Evolutionary conservation across 1,140 invertebrate species (phyloP).

Genomic region (Megalonaias nervosa): DNA sequence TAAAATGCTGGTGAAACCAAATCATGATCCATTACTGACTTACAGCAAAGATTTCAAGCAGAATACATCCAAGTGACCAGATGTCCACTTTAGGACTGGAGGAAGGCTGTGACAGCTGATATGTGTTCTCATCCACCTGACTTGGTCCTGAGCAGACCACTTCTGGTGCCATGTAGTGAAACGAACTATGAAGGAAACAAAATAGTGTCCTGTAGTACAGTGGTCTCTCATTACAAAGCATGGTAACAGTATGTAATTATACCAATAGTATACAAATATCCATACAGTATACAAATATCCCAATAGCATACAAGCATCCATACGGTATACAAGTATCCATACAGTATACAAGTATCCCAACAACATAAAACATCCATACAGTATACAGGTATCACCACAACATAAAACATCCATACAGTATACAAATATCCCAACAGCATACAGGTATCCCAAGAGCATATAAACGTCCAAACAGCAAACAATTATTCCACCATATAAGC

Average conservation of each 20-base stretch:
- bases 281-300: background rate
- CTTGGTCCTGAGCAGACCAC: slow-evolving; percentile 77
- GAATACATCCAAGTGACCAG: slow-evolving; percentile 92
- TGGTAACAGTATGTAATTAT: background rate
- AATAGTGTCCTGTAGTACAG: background rate
- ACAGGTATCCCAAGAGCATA: too few species aligned
- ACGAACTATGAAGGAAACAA: slow-evolving; percentile 50
- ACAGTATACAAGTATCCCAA: too few species aligned
- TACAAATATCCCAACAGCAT: too few species aligned
- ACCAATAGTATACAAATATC: too few species aligned
- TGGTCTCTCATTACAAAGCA: background rate
- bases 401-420: too few species aligned
- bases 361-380: too few species aligned
- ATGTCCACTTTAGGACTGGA: slow-evolving; percentile 83
- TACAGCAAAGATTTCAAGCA: slow-evolving; percentile 83
- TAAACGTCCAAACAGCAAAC: background rate
- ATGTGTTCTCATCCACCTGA: slow-evolving; percentile 52
- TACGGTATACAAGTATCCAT: background rate
- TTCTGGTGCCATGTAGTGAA: slow-evolving; percentile 82
- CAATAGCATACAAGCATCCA: background rate
- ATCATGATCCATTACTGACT: slow-evolving; percentile 13
- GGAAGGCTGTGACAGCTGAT: slow-evolving; percentile 41
- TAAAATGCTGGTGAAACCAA: background rate
- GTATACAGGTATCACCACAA: too few species aligned
- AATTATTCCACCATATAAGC: background rate